phyloP scores from a whole-genome alignment of 2,113 vertebrate genomes.

The Pitta sordida region DNA sequence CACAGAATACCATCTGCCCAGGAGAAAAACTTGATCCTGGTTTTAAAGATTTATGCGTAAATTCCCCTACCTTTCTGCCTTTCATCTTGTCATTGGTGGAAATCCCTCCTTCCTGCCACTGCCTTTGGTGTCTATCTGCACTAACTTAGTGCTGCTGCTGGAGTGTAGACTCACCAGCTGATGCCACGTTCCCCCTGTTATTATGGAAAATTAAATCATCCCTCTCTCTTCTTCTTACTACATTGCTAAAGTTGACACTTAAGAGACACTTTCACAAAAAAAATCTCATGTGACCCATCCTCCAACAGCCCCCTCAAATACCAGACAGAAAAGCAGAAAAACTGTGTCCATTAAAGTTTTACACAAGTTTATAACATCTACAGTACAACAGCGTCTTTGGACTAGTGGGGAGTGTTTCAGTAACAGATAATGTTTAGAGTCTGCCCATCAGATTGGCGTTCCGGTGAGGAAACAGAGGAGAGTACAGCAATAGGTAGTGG shows the following conservation, averaged over 20 bases:
- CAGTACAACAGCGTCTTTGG: background rate
- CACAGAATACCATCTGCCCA: background rate
- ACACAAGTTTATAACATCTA: background rate
- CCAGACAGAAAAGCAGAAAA: background rate
- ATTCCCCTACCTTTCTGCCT: background rate
- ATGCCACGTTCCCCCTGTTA: background rate
- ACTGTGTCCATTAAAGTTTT: background rate
- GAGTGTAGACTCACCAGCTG: background rate
- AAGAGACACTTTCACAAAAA: background rate
- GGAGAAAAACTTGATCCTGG: accelerated
- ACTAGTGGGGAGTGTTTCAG: background rate
- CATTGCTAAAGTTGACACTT: accelerated
- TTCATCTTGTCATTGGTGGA: background rate
- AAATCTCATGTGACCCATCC: background rate
- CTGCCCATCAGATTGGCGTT: background rate
- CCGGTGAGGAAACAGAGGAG: background rate
- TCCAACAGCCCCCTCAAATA: accelerated
- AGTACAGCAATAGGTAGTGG: background rate
- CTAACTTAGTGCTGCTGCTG: background rate
- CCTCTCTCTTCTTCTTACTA: background rate
- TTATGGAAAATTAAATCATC: background rate
- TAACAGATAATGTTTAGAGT: background rate
- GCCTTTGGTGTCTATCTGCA: background rate
- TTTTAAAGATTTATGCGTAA: background rate
- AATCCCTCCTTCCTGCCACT: background rate